Base-by-base conservation (phyloP, 2,113 vertebrate genomes). In the Microcebus ravelobensis region DNA sequence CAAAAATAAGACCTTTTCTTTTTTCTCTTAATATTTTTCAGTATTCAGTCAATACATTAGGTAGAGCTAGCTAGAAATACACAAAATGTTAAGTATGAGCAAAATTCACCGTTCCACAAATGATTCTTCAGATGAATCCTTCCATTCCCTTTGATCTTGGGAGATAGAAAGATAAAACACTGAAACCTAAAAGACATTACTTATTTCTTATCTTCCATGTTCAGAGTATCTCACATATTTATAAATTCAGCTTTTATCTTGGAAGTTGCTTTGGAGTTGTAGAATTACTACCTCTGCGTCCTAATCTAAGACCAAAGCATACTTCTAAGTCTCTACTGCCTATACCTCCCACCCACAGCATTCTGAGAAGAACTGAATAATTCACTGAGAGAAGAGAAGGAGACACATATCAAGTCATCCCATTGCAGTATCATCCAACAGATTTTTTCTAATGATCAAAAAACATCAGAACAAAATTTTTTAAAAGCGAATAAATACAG, bases 241-340 rank as follows among this genome's bases (percentile, higher is more conserved):
- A 91, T 65, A 71, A 65, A 76, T 94, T 91, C 95, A 89, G 36
- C 81, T 97, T 97, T 94, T 95, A 89, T 94, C 91, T 96, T 81
- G 36, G 27, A 81, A 92, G 39, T 87, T 97, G 42, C 65, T 97
- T 97, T 94, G 57, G 50, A 95, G 74, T 23, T 89, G 39, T 68
- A 29, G 34, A 95, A 90, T 95, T 94, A 92, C n/a, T 76, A 36
- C 77, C 25, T 63, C 18, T 74, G 17, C 73, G 21, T 80, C 50
- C 86, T 63, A 91, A 79, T 88, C 39, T 42, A 83, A 55, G 55
- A 80, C 55, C 34, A 57, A 17, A 80, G 59, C 50, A 12, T 23
- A 8, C 10, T 74, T 67, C 65, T 80, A 8, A 73, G n/a, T 42
- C 6, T 52, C 39, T 13, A 0, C 4, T 23, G 34, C 91, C 86